These are phyloP conservation scores for Rhinogobius similis DNA, from an alignment of 2,113 vertebrate genomes.

Conservation along the genomic window DNA sequence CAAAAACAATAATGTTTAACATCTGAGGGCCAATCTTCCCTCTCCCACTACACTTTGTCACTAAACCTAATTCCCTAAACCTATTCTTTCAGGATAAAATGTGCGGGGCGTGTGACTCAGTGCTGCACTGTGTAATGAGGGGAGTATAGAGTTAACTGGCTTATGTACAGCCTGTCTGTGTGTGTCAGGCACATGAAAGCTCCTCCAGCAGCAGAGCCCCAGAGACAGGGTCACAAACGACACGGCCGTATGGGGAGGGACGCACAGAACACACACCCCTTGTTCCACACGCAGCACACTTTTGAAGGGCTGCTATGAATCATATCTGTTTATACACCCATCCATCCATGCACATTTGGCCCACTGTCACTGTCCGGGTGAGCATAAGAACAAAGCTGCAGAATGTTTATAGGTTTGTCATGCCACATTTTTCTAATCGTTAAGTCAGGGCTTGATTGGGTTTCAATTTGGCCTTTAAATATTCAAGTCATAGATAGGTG, in stretches of 20 bases:
- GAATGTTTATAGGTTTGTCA: constrained; percentile 59
- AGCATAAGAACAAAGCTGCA: constrained; percentile 48
- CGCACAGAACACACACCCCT: constrained; percentile 18
- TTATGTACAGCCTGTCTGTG: constrained; percentile 20
- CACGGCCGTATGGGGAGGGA: constrained; percentile 30
- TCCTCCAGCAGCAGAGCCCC: constrained; percentile 4
- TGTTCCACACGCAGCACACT: constrained; percentile 7
- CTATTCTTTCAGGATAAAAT: background rate
- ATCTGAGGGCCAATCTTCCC: background rate
- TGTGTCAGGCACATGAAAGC: constrained; percentile 29
- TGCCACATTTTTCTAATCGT: constrained; percentile 33
- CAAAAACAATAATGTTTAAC: no score
- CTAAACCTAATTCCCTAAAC: background rate
- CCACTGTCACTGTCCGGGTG: constrained; percentile 54
- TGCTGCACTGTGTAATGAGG: constrained; percentile 40
- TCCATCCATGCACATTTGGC: constrained; percentile 51
- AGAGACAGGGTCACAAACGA: constrained; percentile 19
- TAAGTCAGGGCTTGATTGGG: constrained; percentile 51
- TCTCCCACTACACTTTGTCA: background rate
- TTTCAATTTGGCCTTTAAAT: constrained; percentile 3
- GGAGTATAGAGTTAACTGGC: constrained; percentile 28
- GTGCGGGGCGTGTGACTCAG: constrained; percentile 47
- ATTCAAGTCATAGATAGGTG: constrained; percentile 37
- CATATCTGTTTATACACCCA: constrained; percentile 61
- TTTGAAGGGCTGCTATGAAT: constrained; percentile 59